Conservation (phyloP, 2,888 invertebrate species). For the Hipparchia sbordonii region DNA sequence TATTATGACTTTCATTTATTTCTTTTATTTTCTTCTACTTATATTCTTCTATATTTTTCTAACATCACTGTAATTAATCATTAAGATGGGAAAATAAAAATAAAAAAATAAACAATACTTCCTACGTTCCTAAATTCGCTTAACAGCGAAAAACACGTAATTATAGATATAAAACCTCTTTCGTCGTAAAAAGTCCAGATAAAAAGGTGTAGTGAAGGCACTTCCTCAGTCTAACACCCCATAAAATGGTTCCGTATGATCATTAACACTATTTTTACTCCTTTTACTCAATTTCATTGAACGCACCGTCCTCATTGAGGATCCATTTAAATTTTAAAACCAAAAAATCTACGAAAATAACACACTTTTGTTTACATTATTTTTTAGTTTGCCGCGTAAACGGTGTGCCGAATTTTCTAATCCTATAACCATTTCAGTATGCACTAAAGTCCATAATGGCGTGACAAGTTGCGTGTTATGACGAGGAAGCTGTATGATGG, state of each 20-base stretch:
- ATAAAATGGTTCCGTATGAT: slow-evolving; percentile 70
- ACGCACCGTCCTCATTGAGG: slow-evolving; percentile 77
- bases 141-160: slow-evolving; percentile 58
- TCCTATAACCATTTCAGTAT: slow-evolving; percentile 29
- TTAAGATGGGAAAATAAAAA: too few species aligned
- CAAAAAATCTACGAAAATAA: slow-evolving; percentile 74
- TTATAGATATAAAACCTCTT: slow-evolving; percentile 80
- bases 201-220: slow-evolving; percentile 71
- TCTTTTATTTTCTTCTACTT: too few species aligned
- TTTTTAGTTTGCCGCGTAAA: slow-evolving; percentile 71
- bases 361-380: slow-evolving; percentile 69
- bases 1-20: too few species aligned
- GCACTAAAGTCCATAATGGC: slow-evolving; percentile 58
- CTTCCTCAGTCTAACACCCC: slow-evolving; percentile 70
- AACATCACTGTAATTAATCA: too few species aligned
- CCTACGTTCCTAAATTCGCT: neutral
- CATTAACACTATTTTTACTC: slow-evolving; percentile 78
- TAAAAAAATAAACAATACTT: too few species aligned
- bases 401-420: slow-evolving; percentile 72
- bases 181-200: slow-evolving; percentile 72
- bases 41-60: too few species aligned
- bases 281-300: slow-evolving; percentile 73
- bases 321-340: slow-evolving; percentile 69
- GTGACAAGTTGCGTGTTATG: slow-evolving; percentile 45
- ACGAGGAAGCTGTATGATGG: slow-evolving; percentile 37